phyloP scores from a whole-genome alignment of 2,113 vertebrate species.

The Elachura formosa region DNA sequence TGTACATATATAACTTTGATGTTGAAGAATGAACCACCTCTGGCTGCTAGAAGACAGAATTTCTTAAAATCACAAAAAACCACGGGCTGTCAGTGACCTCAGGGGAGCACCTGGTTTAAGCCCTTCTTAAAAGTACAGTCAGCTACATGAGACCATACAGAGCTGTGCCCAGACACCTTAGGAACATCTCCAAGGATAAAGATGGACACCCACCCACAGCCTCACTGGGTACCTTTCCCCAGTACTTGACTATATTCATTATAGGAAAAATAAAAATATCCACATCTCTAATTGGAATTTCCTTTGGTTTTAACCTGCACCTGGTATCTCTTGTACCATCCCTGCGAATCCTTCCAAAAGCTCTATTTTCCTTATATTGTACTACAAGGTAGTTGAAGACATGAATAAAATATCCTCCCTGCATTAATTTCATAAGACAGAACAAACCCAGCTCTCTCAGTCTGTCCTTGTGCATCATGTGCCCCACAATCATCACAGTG shows the following conservation, averaged over 20 bases:
- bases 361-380: background rate
- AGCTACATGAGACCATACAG: background rate
- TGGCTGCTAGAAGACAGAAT: background rate
- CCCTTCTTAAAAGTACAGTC: background rate
- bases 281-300: accelerated
- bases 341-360: background rate
- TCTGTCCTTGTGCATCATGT: background rate
- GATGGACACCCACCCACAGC: background rate
- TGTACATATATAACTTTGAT: background rate
- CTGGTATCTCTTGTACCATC: background rate
- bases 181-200: background rate
- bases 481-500: background rate
- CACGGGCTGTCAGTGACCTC: background rate
- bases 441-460: background rate
- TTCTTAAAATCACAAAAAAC: background rate
- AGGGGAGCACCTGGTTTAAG: background rate
- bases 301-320: background rate
- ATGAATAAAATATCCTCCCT: background rate
- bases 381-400: background rate
- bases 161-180: background rate
- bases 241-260: background rate
- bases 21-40: background rate
- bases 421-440: background rate
- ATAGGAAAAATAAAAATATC: background rate
- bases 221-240: background rate